Evolutionary conservation across 2,797 vertebrate genomes (phyloP).

Genomic region (Okamejei kenojei): DNA sequence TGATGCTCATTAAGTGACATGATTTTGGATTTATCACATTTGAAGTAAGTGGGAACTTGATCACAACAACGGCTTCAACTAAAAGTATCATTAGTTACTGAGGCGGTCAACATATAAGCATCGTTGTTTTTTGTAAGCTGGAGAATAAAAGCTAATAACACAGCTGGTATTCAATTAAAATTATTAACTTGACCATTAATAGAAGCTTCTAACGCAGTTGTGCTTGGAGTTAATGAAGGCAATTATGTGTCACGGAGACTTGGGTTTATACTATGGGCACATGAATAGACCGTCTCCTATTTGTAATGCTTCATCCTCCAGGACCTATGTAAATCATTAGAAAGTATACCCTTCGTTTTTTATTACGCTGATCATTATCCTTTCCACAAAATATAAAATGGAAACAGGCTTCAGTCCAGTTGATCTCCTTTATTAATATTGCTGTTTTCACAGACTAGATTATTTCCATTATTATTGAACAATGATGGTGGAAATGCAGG

Average conservation of each 20-base stretch:
- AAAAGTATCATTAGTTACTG: not conserved
- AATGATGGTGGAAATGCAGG: not conserved
- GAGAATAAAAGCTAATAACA: not conserved
- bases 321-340: not conserved
- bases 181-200: not conserved
- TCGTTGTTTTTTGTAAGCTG: not conserved
- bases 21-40: not conserved
- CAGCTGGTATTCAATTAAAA: not conserved
- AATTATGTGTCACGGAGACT: not conserved
- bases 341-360: not conserved
- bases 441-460: not conserved
- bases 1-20: not conserved
- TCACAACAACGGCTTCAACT: not conserved
- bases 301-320: not conserved
- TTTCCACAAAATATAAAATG: constrained; percentile 9
- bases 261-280: not conserved
- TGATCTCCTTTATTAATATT: not conserved
- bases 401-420: not conserved
- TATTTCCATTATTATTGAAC: not conserved
- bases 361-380: not conserved
- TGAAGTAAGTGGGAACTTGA: not conserved
- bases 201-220: not conserved
- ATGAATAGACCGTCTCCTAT: not conserved
- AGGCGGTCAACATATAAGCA: not conserved
- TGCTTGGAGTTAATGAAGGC: not conserved